phyloP scores from a whole-genome alignment of 2,113 vertebrate species.

The Lasiurus cinereus region DNA sequence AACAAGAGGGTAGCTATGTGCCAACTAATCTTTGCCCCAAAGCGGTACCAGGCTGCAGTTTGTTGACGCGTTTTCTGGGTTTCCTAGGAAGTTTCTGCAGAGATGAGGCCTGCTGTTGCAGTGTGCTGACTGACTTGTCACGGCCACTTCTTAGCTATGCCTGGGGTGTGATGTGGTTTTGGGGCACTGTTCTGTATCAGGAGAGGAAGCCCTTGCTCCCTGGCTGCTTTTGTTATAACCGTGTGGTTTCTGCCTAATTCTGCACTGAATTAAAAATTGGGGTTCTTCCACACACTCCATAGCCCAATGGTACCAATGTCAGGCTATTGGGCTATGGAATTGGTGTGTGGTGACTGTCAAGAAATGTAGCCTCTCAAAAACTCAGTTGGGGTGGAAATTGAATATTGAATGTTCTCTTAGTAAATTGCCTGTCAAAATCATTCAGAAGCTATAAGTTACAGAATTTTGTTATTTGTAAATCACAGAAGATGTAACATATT shows the following conservation, averaged over 20 bases:
- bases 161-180: not conserved
- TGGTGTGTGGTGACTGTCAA: too few relatives aligned
- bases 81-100: not conserved
- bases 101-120: not conserved
- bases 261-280: not conserved
- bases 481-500: too few relatives aligned
- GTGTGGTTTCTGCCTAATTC: not conserved
- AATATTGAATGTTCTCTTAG: too few relatives aligned
- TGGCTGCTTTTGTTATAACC: not conserved
- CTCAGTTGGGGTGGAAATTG: too few relatives aligned
- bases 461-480: too few relatives aligned
- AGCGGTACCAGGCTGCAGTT: rapidly evolving
- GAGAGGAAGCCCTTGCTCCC: not conserved
- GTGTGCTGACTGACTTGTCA: not conserved
- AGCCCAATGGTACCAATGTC: too few relatives aligned
- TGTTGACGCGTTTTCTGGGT: not conserved
- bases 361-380: too few relatives aligned
- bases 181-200: not conserved
- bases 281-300: not conserved
- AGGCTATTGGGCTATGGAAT: too few relatives aligned
- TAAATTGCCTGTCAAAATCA: too few relatives aligned
- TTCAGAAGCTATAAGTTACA: too few relatives aligned
- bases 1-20: not conserved
- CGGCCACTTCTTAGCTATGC: rapidly evolving
- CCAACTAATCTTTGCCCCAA: too few relatives aligned